These are phyloP conservation scores for Hozukius guyotensis DNA, from an alignment of 2,797 vertebrate species.

Conservation along the genomic window DNA sequence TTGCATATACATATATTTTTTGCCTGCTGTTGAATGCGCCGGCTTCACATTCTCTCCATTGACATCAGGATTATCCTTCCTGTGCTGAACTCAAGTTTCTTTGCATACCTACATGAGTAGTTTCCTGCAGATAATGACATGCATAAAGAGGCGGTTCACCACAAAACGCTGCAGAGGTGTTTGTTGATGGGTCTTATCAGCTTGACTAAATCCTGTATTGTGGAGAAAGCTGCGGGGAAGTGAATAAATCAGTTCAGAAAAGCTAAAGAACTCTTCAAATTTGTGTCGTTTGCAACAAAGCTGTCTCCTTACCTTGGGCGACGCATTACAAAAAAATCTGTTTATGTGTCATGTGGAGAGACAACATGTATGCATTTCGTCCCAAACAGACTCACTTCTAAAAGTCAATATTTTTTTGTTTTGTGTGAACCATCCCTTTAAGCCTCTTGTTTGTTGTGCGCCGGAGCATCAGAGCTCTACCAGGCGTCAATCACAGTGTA, in stretches of 20 bases:
- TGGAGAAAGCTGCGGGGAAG: background rate
- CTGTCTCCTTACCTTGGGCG: background rate
- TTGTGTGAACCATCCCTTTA: slow-evolving; percentile 51
- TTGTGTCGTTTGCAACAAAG: background rate
- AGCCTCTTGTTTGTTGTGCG: slow-evolving; percentile 12
- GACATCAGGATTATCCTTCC: slow-evolving; percentile 44
- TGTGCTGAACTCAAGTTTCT: slow-evolving; percentile 61
- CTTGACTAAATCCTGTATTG: background rate
- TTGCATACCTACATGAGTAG: slow-evolving; percentile 61
- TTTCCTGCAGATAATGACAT: slow-evolving; percentile 2
- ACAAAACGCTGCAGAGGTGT: slow-evolving; percentile 18
- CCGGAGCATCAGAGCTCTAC: slow-evolving; percentile 27
- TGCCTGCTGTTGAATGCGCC: slow-evolving; percentile 57
- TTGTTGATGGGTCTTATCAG: background rate
- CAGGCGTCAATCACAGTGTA: slow-evolving; percentile 45
- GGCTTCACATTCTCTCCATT: slow-evolving; percentile 35
- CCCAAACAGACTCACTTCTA: background rate
- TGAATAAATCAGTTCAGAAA: background rate
- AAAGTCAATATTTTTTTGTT: background rate
- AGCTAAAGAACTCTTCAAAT: background rate
- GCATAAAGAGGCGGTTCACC: slow-evolving; percentile 39
- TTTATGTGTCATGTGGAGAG: background rate
- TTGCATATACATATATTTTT: slow-evolving; percentile 44
- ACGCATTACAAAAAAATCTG: background rate
- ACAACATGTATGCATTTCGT: background rate